Evolutionary conservation across 2,888 invertebrate species (phyloP).

Genomic region (Lomographa bimaculata): DNA sequence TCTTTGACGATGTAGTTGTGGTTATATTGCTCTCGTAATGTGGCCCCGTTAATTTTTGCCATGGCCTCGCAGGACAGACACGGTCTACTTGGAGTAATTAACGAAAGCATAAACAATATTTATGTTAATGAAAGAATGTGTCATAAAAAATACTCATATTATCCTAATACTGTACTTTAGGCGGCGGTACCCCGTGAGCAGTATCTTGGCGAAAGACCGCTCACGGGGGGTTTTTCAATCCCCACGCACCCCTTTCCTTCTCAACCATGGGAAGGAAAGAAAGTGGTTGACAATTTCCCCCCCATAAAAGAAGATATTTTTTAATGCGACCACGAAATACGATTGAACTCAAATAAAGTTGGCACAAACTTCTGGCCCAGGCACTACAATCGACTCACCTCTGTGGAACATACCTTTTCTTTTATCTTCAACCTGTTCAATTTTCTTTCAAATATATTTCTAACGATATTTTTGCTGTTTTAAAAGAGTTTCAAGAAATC

Average conservation of each 20-base stretch:
- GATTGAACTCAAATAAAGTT: constrained; percentile 42
- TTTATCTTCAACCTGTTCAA: constrained; percentile 38
- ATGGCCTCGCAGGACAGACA: constrained; percentile 15
- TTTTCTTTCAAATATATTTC: constrained; percentile 21
- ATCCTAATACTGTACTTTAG: too few relatives aligned
- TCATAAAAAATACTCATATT: too few relatives aligned
- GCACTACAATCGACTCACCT: constrained; percentile 23
- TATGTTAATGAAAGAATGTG: constrained; percentile 1
- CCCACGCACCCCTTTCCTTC: too few relatives aligned
- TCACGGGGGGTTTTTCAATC: too few relatives aligned
- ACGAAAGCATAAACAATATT: constrained; percentile 2
- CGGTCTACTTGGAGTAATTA: constrained; percentile 14
- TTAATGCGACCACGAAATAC: constrained; percentile 50
- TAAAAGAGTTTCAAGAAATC: background rate
- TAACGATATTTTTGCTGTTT: background rate
- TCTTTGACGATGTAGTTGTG: constrained; percentile 29
- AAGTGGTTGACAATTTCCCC: too few relatives aligned
- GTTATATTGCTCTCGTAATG: constrained; percentile 26
- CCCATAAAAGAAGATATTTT: constrained; percentile 49
- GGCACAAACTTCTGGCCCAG: constrained; percentile 25
- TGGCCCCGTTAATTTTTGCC: constrained; percentile 26
- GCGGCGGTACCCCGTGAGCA: too few relatives aligned
- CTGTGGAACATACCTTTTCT: constrained; percentile 37
- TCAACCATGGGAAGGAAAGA: too few relatives aligned
- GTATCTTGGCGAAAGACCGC: too few relatives aligned